A percentile compares a stretch with the other conserved stretches of the same genome.
phyloP scores from a whole-genome alignment of 2,797 vertebrate genomes.

The Toxotes lorentzi region DNA sequence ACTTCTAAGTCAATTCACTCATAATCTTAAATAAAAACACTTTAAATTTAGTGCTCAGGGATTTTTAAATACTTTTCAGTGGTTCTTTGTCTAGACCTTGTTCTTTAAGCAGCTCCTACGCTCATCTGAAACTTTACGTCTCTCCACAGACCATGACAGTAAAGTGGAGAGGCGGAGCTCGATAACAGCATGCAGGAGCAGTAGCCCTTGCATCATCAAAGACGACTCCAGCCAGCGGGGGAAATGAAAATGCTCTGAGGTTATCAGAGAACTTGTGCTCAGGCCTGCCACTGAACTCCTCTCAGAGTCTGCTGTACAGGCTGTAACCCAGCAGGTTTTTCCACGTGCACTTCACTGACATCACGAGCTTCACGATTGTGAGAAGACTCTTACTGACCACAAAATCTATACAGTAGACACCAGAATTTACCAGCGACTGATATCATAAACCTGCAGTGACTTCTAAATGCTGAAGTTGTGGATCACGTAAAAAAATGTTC shows the following conservation, averaged over 20 bases:
- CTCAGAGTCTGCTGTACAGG: constrained; percentile 29
- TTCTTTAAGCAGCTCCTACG: neutral
- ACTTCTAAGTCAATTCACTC: neutral
- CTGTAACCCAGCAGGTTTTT: constrained; percentile 37
- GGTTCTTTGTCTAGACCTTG: constrained; percentile 5
- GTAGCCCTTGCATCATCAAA: constrained; percentile 88
- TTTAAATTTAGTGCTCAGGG: neutral
- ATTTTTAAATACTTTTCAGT: neutral
- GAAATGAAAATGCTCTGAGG: constrained; percentile 70
- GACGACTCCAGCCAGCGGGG: constrained; percentile 86
- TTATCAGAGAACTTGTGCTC: constrained; percentile 56
- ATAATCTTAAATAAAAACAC: neutral
- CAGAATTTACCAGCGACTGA: constrained; percentile 44
- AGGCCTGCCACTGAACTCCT: constrained; percentile 57
- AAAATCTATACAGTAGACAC: constrained; percentile 40
- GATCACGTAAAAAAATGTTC: constrained; percentile 28
- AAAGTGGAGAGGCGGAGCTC: constrained; percentile 86
- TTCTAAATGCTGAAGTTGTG: constrained; percentile 36
- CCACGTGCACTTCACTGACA: constrained; percentile 32
- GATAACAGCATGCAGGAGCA: constrained; percentile 81
- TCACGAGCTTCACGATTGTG: constrained; percentile 15
- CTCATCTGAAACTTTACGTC: constrained; percentile 36
- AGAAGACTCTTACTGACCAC: constrained; percentile 17
- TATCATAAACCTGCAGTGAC: constrained; percentile 29
- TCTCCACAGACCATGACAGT: constrained; percentile 88